Evolutionary conservation across 2,113 vertebrate genomes (phyloP), one percentile per base, ranked within the genome.

Genomic region (Mormyrus iriodes): DNA sequence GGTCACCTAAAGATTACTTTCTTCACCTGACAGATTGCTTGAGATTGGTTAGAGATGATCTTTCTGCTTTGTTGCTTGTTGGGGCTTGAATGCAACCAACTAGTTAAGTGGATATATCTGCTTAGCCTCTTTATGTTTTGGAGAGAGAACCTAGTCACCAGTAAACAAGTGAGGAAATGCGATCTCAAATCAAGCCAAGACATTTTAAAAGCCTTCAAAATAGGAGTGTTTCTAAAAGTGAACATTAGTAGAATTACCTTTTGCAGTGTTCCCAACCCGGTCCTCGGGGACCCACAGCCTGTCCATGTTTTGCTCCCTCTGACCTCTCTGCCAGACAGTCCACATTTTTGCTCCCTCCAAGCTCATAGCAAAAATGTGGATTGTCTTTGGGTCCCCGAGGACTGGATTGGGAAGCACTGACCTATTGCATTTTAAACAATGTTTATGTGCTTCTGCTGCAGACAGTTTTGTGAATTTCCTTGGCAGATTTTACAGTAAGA

Each of bases 91-190:
- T 49, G 7, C 55, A 87, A 73, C 21, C n/a, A 87, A 52, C 46
- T n/a, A 86, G 84, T 89, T 89, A 86, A 86, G 48, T 86, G 58
- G 58, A 89, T 89, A 86, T 85, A 61, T 89, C 13, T 51, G 19
- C 35, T 86, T 27, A 89, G 27, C 89, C 31, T 87, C 58, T 51
- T 15, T 73, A 44, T 86, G 61, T 19, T 31, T 31, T 44, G 84
- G 31, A 19, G 84, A 24, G 1, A 83, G 19, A 89, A 51, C 44
- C 48, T 27, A 61, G 24, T 76, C 61, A 44, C 84, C 84, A n/a
- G 10, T 51, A 85, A 84, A 82, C 48, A 65, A 73, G n/a, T 19
- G 42, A 73, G 3, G 19, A 61, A 42, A 42, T 88, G 65, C 10
- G 49, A 52, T 86, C 5, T 7, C 19, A 86, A 35, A 51, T 52